phyloP scores from a whole-genome alignment of 2,113 vertebrate genomes.

The Symphodus melops region DNA sequence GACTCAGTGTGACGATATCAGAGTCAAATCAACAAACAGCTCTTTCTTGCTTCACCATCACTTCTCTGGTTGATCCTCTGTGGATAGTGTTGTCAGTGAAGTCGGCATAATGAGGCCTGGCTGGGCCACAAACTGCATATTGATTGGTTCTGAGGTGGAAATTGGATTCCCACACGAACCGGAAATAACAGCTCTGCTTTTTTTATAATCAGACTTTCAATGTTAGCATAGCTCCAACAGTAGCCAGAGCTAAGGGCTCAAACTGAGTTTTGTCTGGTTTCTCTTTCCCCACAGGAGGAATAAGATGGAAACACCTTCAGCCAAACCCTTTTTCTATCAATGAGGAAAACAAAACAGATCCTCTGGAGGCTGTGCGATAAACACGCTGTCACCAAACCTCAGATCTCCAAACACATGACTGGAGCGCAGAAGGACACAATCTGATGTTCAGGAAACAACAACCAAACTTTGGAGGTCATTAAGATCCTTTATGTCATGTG shows the following conservation, averaged over 20 bases:
- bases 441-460: too few relatives aligned
- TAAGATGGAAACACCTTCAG: too few relatives aligned
- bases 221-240: not conserved
- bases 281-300: too few relatives aligned
- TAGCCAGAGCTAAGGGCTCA: not conserved
- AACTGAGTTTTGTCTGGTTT: not conserved
- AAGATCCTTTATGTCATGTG: too few relatives aligned
- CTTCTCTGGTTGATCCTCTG: not conserved
- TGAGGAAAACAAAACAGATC: not conserved
- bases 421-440: too few relatives aligned
- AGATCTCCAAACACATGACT: too few relatives aligned
- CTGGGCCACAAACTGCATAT: constrained; percentile 12
- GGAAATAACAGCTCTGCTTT: constrained; percentile 14
- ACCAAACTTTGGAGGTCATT: too few relatives aligned
- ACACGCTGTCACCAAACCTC: too few relatives aligned
- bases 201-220: not conserved
- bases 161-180: constrained; percentile 5
- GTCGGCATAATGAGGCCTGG: not conserved
- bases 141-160: constrained; percentile 22
- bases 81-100: constrained; percentile 5
- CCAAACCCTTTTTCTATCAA: not conserved
- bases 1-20: not conserved
- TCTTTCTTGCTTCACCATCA: constrained; percentile 15
- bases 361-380: too few relatives aligned
- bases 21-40: constrained; percentile 8